Percentiles rank a stretch among this genome's conserved stretches.
These are phyloP conservation scores for Syrmaticus mikado DNA, from an alignment of 2,113 vertebrate genomes.

Conservation along the genomic window DNA sequence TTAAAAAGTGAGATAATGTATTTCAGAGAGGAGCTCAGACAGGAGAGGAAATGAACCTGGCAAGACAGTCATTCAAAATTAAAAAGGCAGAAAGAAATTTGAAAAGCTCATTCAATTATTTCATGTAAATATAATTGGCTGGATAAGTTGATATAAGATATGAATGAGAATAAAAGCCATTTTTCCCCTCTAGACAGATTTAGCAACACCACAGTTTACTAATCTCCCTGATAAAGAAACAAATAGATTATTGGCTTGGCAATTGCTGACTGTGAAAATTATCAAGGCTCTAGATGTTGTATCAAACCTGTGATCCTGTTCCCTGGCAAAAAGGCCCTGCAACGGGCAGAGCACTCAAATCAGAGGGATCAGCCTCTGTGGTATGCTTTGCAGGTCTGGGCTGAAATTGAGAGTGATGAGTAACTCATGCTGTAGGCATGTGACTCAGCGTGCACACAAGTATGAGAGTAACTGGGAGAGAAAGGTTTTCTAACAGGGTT, in stretches of 20 bases:
- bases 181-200: conserved; percentile 4
- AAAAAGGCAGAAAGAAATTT: not conserved
- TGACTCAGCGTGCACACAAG: not conserved
- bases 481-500: not conserved
- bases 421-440: not conserved
- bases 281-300: not conserved
- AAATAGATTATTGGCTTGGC: not conserved
- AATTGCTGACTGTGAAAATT: conserved; percentile 14
- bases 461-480: not conserved
- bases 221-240: not conserved
- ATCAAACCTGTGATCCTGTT: not conserved
- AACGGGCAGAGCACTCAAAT: not conserved
- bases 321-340: not conserved
- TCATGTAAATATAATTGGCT: conserved; percentile 69
- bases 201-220: not conserved
- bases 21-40: conserved; percentile 68
- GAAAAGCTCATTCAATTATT: conserved; percentile 51
- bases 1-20: conserved; percentile 45
- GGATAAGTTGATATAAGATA: conserved; percentile 26
- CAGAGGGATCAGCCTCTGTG: not conserved
- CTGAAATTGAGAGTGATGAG: not conserved
- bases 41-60: conserved; percentile 73
- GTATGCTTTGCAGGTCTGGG: not conserved
- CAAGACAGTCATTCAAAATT: conserved; percentile 59
- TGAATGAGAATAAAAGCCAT: not conserved